Conservation (phyloP, 2,888 invertebrate genomes). For the Apomyelois bistriatella region DNA sequence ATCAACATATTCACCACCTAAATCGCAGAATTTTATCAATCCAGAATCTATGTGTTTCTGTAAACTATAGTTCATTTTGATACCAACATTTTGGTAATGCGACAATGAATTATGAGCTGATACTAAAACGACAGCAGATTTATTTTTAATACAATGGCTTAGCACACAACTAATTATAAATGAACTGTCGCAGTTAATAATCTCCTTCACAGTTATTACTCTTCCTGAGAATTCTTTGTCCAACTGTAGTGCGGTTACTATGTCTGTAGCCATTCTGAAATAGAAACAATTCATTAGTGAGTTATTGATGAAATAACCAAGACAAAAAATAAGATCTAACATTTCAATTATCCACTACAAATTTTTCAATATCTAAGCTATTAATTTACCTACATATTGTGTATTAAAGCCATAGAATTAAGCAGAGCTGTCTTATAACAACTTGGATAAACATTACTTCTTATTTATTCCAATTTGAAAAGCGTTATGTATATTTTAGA, state of each 20-base stretch:
- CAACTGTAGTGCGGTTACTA: slow-evolving; percentile 82
- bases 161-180: slow-evolving; percentile 85
- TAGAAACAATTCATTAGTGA: too few relatives aligned
- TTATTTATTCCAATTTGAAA: too few relatives aligned
- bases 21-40: slow-evolving; percentile 48
- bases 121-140: slow-evolving; percentile 81
- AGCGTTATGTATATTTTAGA: too few relatives aligned
- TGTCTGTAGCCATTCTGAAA: slow-evolving; percentile 81
- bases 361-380: too few relatives aligned
- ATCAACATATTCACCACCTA: slow-evolving; percentile 46
- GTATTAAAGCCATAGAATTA: too few relatives aligned
- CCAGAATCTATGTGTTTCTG: slow-evolving; percentile 63
- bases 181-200: slow-evolving; percentile 84
- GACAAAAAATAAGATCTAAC: too few relatives aligned
- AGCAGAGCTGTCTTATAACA: too few relatives aligned
- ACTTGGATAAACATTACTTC: too few relatives aligned
- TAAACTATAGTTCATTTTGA: slow-evolving; percentile 86
- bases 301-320: too few relatives aligned
- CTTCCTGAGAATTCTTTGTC: slow-evolving; percentile 77
- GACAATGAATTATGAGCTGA: slow-evolving; percentile 85
- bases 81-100: slow-evolving; percentile 87
- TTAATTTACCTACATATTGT: too few relatives aligned
- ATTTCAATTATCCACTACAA: too few relatives aligned
- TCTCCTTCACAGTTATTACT: slow-evolving; percentile 84
- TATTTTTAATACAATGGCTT: slow-evolving; percentile 81